These are phyloP conservation scores for Hyppa rectilinea DNA, from an alignment of 2,888 invertebrate species.

Conservation along the genomic window DNA sequence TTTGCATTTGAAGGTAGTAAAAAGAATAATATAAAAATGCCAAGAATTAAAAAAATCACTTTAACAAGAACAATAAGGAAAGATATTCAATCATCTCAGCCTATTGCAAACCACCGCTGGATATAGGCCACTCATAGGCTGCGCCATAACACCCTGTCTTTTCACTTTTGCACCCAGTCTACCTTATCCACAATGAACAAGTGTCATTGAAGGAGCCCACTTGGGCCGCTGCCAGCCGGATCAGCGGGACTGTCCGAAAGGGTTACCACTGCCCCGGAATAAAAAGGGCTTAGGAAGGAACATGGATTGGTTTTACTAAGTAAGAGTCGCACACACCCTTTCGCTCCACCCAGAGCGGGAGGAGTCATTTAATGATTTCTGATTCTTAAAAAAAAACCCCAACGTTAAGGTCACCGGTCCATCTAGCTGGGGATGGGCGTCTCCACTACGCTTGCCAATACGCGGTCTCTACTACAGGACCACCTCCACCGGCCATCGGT, in stretches of 20 bases:
- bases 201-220: no score
- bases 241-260: no score
- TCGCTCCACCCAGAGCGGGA: no score
- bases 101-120: background rate
- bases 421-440: background rate
- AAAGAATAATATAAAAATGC: background rate
- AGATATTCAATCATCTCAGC: background rate
- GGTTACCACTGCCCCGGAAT: no score
- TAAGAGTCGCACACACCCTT: no score
- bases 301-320: no score
- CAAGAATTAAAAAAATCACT: background rate
- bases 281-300: no score
- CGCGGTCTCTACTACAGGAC: background rate
- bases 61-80: background rate
- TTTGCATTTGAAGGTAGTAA: background rate
- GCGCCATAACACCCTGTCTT: background rate
- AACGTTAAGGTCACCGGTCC: background rate
- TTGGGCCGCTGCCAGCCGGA: no score
- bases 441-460: background rate
- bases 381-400: no score
- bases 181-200: background rate
- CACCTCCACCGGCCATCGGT: background rate
- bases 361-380: no score
- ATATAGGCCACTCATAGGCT: background rate
- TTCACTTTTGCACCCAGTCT: background rate